Evolutionary conservation across 2,113 vertebrate genomes (phyloP).

Genomic region (Salvator merianae): DNA sequence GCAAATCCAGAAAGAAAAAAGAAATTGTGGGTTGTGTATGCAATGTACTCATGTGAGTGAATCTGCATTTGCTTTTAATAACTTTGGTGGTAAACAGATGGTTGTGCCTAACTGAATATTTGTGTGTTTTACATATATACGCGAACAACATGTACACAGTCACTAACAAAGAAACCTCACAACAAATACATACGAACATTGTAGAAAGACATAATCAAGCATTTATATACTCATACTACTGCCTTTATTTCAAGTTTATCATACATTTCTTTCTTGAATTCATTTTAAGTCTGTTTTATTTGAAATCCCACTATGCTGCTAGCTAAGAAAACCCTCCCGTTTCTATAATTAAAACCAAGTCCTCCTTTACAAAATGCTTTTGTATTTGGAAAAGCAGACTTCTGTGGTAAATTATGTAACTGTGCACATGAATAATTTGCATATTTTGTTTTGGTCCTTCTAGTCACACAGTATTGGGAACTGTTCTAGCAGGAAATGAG

Average conservation of each 20-base stretch:
- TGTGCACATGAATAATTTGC: neutral
- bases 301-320: neutral
- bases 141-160: too few species aligned
- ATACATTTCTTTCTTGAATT: neutral
- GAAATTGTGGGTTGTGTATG: neutral
- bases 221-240: too few species aligned
- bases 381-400: neutral
- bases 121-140: neutral
- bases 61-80: neutral
- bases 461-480: neutral
- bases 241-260: neutral
- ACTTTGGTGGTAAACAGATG: neutral
- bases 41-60: neutral
- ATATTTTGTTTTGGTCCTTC: neutral
- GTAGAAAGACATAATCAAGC: too few species aligned
- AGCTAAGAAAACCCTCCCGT: too few species aligned
- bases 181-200: too few species aligned
- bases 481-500: too few species aligned
- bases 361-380: neutral
- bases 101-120: neutral
- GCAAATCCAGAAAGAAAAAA: constrained; percentile 17
- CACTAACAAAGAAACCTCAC: too few species aligned
- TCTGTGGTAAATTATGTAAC: neutral
- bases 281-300: too few species aligned
- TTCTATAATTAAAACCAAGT: neutral